phyloP scores from a whole-genome alignment of 2,113 vertebrate genomes.

The Chroicocephalus ridibundus region DNA sequence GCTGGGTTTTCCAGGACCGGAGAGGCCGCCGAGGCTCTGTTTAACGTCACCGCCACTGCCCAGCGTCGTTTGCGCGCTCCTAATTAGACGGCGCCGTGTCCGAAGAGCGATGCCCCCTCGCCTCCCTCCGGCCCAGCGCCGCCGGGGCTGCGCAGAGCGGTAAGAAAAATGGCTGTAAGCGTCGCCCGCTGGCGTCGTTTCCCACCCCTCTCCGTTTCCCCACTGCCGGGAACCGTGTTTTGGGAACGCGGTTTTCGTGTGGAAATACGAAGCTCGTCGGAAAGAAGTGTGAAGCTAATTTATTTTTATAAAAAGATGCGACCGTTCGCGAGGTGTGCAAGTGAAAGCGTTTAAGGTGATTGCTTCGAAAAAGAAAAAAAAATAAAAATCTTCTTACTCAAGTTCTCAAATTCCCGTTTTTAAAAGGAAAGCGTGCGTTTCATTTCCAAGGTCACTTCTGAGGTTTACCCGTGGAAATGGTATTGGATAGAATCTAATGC shows the following conservation, averaged over 20 bases:
- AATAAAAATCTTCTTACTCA: background rate
- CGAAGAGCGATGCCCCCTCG: background rate
- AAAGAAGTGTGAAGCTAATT: background rate
- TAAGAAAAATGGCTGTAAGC: background rate
- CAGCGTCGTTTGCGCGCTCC: background rate
- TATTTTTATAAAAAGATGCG: background rate
- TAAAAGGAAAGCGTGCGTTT: background rate
- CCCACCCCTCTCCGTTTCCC: background rate
- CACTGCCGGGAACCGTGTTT: background rate
- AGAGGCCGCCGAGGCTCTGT: background rate
- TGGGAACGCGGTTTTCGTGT: background rate
- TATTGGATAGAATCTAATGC: too few species aligned
- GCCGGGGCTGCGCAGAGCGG: background rate
- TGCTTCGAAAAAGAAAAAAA: background rate
- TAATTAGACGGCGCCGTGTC: background rate
- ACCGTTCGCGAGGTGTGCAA: background rate
- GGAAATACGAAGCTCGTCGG: background rate
- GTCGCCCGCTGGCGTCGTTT: background rate
- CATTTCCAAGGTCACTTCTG: background rate
- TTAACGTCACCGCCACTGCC: background rate
- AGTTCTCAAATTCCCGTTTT: background rate
- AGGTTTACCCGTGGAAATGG: background rate
- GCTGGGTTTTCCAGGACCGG: background rate
- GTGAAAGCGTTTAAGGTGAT: background rate
- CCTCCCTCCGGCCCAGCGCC: background rate